phyloP scores from a whole-genome alignment of 1,140 invertebrate species.

The Drosophila micromelanica region DNA sequence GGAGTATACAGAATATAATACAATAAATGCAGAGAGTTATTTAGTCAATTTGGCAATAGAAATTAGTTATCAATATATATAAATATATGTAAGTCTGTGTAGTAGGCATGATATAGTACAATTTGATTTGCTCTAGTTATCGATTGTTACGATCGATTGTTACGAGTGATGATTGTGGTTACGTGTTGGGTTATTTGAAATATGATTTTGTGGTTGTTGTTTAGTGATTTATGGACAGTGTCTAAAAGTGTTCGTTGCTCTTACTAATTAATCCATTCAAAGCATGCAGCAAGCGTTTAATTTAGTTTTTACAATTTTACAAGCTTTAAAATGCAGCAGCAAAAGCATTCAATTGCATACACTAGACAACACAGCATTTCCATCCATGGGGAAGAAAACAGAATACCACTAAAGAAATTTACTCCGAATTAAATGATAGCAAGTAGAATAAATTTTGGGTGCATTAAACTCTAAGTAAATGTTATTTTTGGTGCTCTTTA shows the following conservation, averaged over 20 bases:
- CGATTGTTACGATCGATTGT: not conserved
- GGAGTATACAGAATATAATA: conserved; percentile 77
- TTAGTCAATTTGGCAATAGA: conserved; percentile 72
- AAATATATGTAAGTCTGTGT: conserved; percentile 14
- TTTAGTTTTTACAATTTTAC: not conserved
- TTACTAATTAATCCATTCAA: not conserved
- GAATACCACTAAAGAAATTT: not conserved
- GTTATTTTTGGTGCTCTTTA: conserved; percentile 14
- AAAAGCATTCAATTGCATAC: conserved; percentile 6
- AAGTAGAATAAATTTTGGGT: conserved; percentile 6
- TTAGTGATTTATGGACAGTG: conserved; percentile 21
- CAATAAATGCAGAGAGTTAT: conserved; percentile 80
- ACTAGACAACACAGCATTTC: conserved; percentile 25
- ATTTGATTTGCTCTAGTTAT: conserved; percentile 2
- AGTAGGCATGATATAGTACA: conserved; percentile 39
- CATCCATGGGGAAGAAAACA: conserved; percentile 11
- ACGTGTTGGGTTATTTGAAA: not conserved
- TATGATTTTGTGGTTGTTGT: conserved; percentile 7
- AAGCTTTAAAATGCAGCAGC: conserved; percentile 1
- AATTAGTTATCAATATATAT: no score
- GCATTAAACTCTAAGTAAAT: conserved; percentile 26
- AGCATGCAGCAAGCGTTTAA: conserved; percentile 12
- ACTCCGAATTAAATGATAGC: not conserved
- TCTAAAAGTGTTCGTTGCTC: conserved; percentile 1
- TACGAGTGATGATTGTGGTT: conserved; percentile 1